Conservation (phyloP, 2,113 vertebrate species). For the Neolamprologus devosi region DNA sequence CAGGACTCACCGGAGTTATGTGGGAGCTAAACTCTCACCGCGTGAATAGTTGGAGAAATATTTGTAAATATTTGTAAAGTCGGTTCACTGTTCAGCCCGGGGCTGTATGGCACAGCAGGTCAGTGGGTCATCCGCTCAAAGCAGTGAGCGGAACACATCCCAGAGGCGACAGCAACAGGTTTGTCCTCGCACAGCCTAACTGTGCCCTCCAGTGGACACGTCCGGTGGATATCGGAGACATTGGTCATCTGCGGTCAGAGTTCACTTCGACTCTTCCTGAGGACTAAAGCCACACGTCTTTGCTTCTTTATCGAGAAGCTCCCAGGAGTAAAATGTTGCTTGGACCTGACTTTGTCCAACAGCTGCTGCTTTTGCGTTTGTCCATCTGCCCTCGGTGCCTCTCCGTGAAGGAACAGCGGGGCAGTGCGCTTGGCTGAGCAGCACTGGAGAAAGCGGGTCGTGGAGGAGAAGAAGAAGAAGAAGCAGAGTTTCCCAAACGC, state of each 20-base stretch:
- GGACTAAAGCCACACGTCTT: not conserved
- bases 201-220: constrained; percentile 47
- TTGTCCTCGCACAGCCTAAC: not conserved
- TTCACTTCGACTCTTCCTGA: not conserved
- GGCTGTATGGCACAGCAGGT: not conserved
- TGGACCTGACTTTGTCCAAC: not conserved
- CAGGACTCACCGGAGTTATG: not conserved
- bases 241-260: not conserved
- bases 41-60: not conserved
- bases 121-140: not conserved
- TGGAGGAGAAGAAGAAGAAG: not conserved
- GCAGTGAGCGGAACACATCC: not conserved
- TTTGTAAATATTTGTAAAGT: not conserved
- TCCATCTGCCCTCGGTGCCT: not conserved
- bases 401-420: not conserved
- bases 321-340: not conserved
- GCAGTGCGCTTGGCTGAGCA: constrained; percentile 2
- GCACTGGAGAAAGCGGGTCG: not conserved
- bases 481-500: not conserved
- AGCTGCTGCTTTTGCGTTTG: not conserved
- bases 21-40: not conserved
- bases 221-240: not conserved
- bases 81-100: not conserved
- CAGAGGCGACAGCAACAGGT: not conserved
- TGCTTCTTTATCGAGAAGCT: not conserved